phyloP scores from a whole-genome alignment of 2,797 vertebrate genomes.

The Amniataba percoides region DNA sequence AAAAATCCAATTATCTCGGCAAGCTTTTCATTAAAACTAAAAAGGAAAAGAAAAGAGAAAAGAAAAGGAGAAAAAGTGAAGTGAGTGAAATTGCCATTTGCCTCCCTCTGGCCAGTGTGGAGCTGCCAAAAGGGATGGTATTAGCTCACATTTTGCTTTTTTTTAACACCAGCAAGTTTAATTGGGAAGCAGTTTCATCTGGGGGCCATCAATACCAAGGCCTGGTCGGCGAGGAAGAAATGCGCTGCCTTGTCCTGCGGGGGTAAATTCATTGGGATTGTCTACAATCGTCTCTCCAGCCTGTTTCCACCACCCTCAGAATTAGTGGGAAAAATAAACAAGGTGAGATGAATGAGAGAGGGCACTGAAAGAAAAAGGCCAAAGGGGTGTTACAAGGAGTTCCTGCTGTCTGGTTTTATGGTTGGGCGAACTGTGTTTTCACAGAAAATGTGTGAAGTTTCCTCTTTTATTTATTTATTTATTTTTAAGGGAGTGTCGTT shows the following conservation, averaged over 20 bases:
- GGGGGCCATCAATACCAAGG: slow-evolving; percentile 59
- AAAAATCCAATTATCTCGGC: slow-evolving; percentile 63
- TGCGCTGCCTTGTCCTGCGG: slow-evolving; percentile 46
- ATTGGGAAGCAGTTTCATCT: slow-evolving; percentile 73
- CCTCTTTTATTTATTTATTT: background rate
- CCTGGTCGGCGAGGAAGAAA: slow-evolving; percentile 39
- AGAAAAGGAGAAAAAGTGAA: slow-evolving; percentile 33
- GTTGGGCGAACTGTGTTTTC: slow-evolving; percentile 34
- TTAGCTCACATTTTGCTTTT: slow-evolving; percentile 53
- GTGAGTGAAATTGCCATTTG: slow-evolving; percentile 63
- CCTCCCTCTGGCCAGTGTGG: slow-evolving; percentile 36
- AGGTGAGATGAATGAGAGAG: slow-evolving; percentile 68
- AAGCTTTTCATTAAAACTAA: slow-evolving; percentile 52
- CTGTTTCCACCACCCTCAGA: slow-evolving; percentile 74
- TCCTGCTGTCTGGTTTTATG: slow-evolving; percentile 43
- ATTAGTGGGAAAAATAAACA: slow-evolving; percentile 65
- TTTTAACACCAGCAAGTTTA: slow-evolving; percentile 75
- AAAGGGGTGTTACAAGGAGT: slow-evolving; percentile 43
- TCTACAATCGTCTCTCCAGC: slow-evolving; percentile 75
- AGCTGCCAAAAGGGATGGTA: slow-evolving; percentile 37
- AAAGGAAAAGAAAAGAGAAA: slow-evolving; percentile 39
- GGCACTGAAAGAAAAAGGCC: slow-evolving; percentile 33
- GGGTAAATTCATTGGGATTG: slow-evolving; percentile 71
- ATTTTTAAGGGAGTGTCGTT: background rate
- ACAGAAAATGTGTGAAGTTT: slow-evolving; percentile 29